Conservation (phyloP, 2,888 invertebrate species). For the Epirrhoe alternata region DNA sequence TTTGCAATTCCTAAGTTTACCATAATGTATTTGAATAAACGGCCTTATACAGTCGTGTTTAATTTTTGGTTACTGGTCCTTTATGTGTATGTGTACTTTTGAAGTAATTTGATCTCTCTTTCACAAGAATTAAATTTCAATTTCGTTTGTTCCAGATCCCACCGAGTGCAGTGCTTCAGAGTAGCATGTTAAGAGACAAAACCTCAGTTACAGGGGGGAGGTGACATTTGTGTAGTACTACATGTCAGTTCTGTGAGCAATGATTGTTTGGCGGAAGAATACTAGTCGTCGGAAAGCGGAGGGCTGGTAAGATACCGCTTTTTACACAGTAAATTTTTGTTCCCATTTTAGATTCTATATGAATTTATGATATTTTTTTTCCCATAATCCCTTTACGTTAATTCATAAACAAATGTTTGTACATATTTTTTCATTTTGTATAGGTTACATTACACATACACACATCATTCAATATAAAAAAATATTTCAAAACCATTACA, state of each 20-base stretch:
- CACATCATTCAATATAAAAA: no score
- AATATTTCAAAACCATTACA: no score
- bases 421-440: no score
- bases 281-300: constrained; percentile 78
- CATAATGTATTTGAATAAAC: no score
- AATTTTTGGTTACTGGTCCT: no score
- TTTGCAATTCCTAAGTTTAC: no score
- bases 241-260: constrained; percentile 68
- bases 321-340: neutral
- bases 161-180: constrained; percentile 57
- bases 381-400: no score
- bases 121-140: neutral
- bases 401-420: no score
- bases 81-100: no score
- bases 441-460: no score
- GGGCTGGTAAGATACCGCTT: constrained; percentile 61
- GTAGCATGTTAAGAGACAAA: constrained; percentile 73
- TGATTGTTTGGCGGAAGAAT: constrained; percentile 75
- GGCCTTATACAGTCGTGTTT: no score
- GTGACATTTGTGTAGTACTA: constrained; percentile 72
- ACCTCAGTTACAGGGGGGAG: constrained; percentile 55
- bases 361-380: no score
- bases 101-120: neutral
- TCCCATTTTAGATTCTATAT: neutral
- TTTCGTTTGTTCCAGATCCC: constrained; percentile 56